phyloP scores from a whole-genome alignment of 2,888 invertebrate species.

The Odontothrips loti region DNA sequence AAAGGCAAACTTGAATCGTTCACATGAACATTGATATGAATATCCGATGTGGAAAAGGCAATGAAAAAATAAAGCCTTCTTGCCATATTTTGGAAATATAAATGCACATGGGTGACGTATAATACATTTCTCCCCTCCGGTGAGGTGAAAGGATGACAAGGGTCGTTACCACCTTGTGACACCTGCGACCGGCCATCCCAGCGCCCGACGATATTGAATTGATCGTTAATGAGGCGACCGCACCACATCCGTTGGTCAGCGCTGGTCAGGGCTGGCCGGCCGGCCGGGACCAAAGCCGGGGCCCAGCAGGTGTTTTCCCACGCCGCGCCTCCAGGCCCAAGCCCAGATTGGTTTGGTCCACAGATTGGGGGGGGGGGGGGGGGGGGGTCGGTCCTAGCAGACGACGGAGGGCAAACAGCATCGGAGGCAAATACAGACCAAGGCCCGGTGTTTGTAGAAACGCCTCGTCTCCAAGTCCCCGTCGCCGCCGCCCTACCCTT shows the following conservation, averaged over 20 bases:
- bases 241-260: not conserved
- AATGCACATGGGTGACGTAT: too few species aligned
- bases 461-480: too few species aligned
- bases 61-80: too few species aligned
- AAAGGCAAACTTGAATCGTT: too few species aligned
- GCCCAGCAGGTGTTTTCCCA: slow-evolving; percentile 11
- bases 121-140: not conserved
- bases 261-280: not conserved
- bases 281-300: not conserved
- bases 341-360: not conserved
- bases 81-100: too few species aligned
- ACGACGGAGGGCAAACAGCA: slow-evolving; percentile 1
- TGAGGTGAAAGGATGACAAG: not conserved
- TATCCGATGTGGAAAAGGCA: too few species aligned
- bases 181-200: not conserved
- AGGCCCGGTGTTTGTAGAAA: not conserved
- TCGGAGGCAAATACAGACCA: not conserved
- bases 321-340: not conserved
- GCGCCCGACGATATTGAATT: too few species aligned
- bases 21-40: too few species aligned
- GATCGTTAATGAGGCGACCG: not conserved
- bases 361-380: not conserved
- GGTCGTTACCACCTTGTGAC: not conserved
- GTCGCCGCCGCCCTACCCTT: too few species aligned
- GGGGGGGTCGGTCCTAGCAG: not conserved